Percentiles rank a stretch among this genome's conserved stretches.
Evolutionary conservation across 2,113 vertebrate genomes (phyloP).

Genomic region (Irena cyanogastra): DNA sequence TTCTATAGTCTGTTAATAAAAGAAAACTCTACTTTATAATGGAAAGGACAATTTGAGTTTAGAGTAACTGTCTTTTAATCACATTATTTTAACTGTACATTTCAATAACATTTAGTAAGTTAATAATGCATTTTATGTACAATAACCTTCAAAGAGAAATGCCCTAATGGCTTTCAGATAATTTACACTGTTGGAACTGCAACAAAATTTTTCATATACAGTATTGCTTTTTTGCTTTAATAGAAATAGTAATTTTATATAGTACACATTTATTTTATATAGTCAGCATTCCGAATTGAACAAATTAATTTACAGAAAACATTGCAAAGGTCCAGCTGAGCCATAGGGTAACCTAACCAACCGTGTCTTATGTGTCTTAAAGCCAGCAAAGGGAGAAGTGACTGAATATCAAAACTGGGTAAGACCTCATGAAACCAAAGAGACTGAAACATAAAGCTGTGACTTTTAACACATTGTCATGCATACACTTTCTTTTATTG

Average conservation of each 20-base stretch:
- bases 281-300: not conserved
- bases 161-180: not conserved
- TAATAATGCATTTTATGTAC: slow-evolving; percentile 24
- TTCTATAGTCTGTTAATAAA: not conserved
- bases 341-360: not conserved
- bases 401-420: not conserved
- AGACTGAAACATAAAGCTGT: not conserved
- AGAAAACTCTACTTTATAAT: not conserved
- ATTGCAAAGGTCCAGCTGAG: not conserved
- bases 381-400: not conserved
- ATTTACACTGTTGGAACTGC: not conserved
- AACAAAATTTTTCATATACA: not conserved
- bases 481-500: not conserved
- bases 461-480: not conserved
- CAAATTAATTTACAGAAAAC: not conserved
- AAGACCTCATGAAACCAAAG: not conserved
- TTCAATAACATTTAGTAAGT: not conserved
- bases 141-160: not conserved
- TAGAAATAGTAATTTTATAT: not conserved
- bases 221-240: not conserved
- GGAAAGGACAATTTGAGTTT: not conserved
- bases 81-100: not conserved
- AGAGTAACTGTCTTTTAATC: not conserved
- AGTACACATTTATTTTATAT: not conserved
- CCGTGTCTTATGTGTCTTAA: not conserved